Evolutionary conservation across 2,113 vertebrate genomes (phyloP).

Genomic region (Calyptomena viridis): DNA sequence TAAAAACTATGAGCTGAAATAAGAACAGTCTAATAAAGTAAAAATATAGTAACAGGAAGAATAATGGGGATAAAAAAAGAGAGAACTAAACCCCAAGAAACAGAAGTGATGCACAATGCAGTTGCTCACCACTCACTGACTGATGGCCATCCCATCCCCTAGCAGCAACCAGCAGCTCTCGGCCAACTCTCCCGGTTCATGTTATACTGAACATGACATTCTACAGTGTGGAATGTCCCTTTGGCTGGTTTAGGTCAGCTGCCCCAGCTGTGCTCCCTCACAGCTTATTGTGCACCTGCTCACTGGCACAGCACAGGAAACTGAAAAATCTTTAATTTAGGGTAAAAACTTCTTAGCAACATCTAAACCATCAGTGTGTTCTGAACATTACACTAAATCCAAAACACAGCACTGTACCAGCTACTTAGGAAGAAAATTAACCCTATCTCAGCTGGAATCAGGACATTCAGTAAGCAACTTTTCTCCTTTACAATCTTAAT

Average conservation of each 20-base stretch:
- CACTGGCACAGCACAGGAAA: background rate
- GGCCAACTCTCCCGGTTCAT: background rate
- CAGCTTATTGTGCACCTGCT: background rate
- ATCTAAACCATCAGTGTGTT: background rate
- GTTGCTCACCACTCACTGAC: background rate
- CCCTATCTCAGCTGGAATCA: background rate
- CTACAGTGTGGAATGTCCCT: background rate
- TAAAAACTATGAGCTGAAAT: background rate
- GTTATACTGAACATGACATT: background rate
- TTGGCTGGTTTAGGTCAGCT: background rate
- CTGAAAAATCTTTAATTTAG: background rate
- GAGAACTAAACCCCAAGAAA: background rate
- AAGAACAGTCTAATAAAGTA: background rate
- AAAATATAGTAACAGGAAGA: background rate
- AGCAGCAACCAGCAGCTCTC: background rate
- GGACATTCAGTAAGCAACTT: background rate
- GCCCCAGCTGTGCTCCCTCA: background rate
- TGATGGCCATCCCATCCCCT: background rate
- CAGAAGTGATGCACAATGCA: background rate
- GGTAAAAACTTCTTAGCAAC: background rate
- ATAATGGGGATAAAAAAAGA: background rate
- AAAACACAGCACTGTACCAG: background rate
- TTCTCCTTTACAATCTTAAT: background rate
- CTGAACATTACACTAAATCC: background rate
- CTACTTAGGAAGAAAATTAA: background rate